phyloP scores from a whole-genome alignment of 2,797 vertebrate genomes.

The Melanotaenia pygmaea region DNA sequence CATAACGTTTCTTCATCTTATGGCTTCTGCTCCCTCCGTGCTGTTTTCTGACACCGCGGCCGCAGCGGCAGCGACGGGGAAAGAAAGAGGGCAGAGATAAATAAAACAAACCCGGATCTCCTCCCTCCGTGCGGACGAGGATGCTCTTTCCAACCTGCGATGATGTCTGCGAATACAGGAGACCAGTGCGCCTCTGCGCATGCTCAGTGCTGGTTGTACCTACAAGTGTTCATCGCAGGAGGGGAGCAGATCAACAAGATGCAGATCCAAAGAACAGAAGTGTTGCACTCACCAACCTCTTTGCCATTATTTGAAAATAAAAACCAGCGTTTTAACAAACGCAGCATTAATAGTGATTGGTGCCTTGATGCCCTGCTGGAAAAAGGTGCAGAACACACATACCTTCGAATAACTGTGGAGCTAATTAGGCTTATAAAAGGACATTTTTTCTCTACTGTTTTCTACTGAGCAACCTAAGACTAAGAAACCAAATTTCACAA shows the following conservation, averaged over 20 bases:
- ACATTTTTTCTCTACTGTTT: too few species aligned
- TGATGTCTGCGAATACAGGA: slow-evolving; percentile 52
- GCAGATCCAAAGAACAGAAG: not conserved
- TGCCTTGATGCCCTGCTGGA: not conserved
- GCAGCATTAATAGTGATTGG: not conserved
- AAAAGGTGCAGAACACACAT: too few species aligned
- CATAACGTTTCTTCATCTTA: slow-evolving; percentile 87
- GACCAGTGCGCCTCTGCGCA: slow-evolving; percentile 59
- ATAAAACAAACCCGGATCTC: slow-evolving; percentile 20
- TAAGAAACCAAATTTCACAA: too few species aligned
- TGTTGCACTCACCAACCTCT: not conserved
- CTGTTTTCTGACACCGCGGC: slow-evolving; percentile 45
- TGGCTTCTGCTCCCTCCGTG: slow-evolving; percentile 65
- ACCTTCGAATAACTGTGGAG: too few species aligned
- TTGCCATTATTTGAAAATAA: not conserved
- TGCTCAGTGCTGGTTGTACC: slow-evolving; percentile 60
- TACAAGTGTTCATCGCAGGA: slow-evolving; percentile 59
- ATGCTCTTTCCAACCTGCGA: slow-evolving; percentile 60
- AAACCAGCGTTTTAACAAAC: not conserved
- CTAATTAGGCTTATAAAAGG: too few species aligned
- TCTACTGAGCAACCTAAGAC: too few species aligned
- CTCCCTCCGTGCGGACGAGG: slow-evolving; percentile 46
- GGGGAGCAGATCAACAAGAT: slow-evolving; percentile 57
- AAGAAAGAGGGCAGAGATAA: slow-evolving; percentile 4
- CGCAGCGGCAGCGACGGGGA: slow-evolving; percentile 9